Evolutionary conservation across 2,113 vertebrate species (phyloP).

Genomic region (Sorex araneus): DNA sequence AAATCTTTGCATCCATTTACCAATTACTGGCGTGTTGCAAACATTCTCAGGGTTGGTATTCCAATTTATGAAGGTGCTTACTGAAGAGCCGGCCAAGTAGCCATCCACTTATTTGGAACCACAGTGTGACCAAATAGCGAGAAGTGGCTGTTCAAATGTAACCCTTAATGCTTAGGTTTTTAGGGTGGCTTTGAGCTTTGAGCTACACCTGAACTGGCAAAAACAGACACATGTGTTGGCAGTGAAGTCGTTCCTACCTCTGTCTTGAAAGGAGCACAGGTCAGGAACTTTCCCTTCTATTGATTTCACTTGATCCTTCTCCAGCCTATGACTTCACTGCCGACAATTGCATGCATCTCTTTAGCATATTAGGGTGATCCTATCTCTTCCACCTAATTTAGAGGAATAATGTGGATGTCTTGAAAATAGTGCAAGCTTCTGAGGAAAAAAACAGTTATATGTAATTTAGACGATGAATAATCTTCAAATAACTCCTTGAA

Average conservation of each 20-base stretch:
- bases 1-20: not conserved
- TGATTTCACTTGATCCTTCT: constrained; percentile 34
- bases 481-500: constrained; percentile 70
- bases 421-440: constrained; percentile 67
- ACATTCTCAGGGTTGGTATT: not conserved
- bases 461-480: constrained; percentile 68
- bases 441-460: constrained; percentile 32
- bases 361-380: not conserved
- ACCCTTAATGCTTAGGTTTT: not conserved
- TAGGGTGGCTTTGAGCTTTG: not conserved
- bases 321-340: not conserved
- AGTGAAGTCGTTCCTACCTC: not conserved
- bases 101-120: not conserved
- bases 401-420: constrained; percentile 24
- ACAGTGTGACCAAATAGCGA: not conserved
- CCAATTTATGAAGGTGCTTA: not conserved
- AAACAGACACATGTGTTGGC: not conserved
- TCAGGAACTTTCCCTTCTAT: not conserved
- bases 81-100: not conserved
- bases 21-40: not conserved
- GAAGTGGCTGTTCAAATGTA: not conserved
- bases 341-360: not conserved
- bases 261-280: constrained; percentile 9
- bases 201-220: not conserved
- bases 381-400: constrained; percentile 51